A percentile compares a stretch with the other conserved stretches of the same genome.
These are phyloP conservation scores for Metaphire vulgaris DNA, from an alignment of 1,140 invertebrate species.

Conservation along the genomic window DNA sequence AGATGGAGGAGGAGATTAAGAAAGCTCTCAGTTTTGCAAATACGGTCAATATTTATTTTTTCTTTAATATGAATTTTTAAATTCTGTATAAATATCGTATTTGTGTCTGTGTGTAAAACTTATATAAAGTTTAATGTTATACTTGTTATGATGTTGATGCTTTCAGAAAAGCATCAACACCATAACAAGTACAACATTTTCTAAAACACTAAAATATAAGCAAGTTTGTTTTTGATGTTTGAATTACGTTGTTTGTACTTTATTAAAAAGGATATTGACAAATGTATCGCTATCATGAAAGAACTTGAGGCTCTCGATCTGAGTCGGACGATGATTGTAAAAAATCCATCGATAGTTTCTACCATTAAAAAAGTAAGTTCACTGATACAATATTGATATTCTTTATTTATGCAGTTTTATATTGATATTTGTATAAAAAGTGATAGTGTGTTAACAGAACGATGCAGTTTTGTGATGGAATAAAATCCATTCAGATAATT, in stretches of 20 bases:
- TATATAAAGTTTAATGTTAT: not conserved
- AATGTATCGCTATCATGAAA: slow-evolving; percentile 59
- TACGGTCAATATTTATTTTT: slow-evolving; percentile 38
- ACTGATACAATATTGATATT: not conserved
- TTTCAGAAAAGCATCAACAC: not conserved
- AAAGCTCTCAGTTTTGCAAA: slow-evolving; percentile 48
- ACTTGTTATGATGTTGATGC: not conserved
- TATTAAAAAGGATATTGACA: slow-evolving; percentile 51
- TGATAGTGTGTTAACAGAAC: slow-evolving; percentile 14
- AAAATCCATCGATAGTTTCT: slow-evolving; percentile 73
- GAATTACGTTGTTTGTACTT: too few species aligned
- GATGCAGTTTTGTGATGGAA: not conserved
- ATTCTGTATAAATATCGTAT: not conserved
- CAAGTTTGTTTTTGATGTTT: too few species aligned
- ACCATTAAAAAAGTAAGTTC: slow-evolving; percentile 55
- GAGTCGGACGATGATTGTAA: slow-evolving; percentile 71
- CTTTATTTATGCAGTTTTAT: not conserved
- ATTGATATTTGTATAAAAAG: not conserved
- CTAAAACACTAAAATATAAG: too few species aligned
- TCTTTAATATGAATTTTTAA: slow-evolving; percentile 23
- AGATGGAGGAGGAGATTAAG: slow-evolving; percentile 68
- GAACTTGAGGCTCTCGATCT: slow-evolving; percentile 59
- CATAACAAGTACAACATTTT: too few species aligned
- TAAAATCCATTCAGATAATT: not conserved
- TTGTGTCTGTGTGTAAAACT: not conserved